Conservation (phyloP, 1,140 invertebrate species). For the Drosophila subpulchrella region DNA sequence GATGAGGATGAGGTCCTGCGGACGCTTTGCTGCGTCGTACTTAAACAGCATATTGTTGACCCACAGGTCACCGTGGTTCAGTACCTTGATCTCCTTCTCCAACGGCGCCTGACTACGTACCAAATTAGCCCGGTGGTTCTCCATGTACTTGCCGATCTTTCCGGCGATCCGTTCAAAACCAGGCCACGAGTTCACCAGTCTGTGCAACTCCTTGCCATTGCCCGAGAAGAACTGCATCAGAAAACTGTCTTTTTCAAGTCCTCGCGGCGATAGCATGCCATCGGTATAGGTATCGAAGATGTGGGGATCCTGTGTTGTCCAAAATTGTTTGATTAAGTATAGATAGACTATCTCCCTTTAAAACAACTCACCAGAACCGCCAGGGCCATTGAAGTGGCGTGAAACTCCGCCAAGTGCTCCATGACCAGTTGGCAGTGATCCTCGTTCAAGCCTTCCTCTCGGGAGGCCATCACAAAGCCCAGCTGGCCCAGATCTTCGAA, state of each 20-base stretch:
- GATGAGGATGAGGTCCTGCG: slow-evolving; percentile 62
- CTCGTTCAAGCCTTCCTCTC: slow-evolving; percentile 66
- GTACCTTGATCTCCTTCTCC: slow-evolving; percentile 82
- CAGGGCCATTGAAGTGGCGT: slow-evolving; percentile 73
- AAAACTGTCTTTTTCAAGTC: slow-evolving; percentile 49
- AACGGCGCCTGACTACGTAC: slow-evolving; percentile 54
- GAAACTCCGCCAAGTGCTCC: slow-evolving; percentile 73
- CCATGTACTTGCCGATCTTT: slow-evolving; percentile 75
- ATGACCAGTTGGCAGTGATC: slow-evolving; percentile 66
- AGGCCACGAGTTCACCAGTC: slow-evolving; percentile 76
- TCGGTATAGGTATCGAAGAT: slow-evolving; percentile 52
- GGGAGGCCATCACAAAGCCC: slow-evolving; percentile 66
- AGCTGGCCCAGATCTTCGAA: slow-evolving; percentile 71
- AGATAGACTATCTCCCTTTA: neutral
- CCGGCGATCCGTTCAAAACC: slow-evolving; percentile 83
- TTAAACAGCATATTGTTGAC: slow-evolving; percentile 89
- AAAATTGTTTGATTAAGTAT: neutral
- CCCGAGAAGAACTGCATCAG: slow-evolving; percentile 70
- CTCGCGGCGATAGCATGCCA: slow-evolving; percentile 64
- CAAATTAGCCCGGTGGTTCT: slow-evolving; percentile 41
- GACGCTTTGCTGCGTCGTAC: slow-evolving; percentile 74
- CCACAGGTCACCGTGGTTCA: slow-evolving; percentile 89
- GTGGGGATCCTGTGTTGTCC: slow-evolving; percentile 38
- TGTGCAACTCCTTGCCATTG: slow-evolving; percentile 58
- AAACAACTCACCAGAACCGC: slow-evolving; percentile 50